Conservation (phyloP, 2,888 invertebrate genomes). For the Cheilosia scutellata region DNA sequence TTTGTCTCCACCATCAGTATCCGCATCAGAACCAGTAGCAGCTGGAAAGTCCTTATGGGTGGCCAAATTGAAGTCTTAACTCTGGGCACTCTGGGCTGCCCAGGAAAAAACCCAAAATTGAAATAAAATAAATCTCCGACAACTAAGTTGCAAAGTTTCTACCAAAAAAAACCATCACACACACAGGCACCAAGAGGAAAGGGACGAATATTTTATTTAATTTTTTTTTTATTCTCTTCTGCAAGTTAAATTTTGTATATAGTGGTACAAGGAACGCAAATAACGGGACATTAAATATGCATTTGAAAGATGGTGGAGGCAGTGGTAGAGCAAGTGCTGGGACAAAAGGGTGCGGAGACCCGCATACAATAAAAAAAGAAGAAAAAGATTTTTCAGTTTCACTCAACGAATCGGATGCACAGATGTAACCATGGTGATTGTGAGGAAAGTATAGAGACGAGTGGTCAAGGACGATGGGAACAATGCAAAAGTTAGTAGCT, state of each 20-base stretch:
- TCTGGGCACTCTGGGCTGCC: constrained; percentile 33
- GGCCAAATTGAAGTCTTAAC: constrained; percentile 71
- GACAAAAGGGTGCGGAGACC: constrained; percentile 38
- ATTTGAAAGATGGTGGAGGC: constrained; percentile 69
- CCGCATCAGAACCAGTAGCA: constrained; percentile 46
- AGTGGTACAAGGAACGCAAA: constrained; percentile 76
- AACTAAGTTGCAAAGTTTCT: constrained; percentile 71
- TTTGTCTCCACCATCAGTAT: constrained; percentile 67
- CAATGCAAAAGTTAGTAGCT: too few relatives aligned
- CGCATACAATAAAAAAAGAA: constrained; percentile 31
- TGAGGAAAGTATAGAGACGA: too few relatives aligned
- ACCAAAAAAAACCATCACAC: constrained; percentile 53
- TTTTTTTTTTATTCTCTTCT: constrained; percentile 31
- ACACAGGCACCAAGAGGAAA: background rate
- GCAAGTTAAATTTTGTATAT: constrained; percentile 51
- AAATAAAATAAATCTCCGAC: constrained; percentile 73
- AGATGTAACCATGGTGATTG: constrained; percentile 15
- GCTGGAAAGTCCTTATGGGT: constrained; percentile 73
- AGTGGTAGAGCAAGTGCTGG: constrained; percentile 32
- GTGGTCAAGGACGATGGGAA: too few relatives aligned
- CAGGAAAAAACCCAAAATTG: constrained; percentile 54
- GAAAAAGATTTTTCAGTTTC: background rate
- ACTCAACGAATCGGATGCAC: constrained; percentile 25
- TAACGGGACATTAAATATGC: constrained; percentile 78
- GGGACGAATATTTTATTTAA: constrained; percentile 54